These are phyloP conservation scores for Buathra laborator DNA, from an alignment of 2,888 invertebrate genomes.

Conservation along the genomic window DNA sequence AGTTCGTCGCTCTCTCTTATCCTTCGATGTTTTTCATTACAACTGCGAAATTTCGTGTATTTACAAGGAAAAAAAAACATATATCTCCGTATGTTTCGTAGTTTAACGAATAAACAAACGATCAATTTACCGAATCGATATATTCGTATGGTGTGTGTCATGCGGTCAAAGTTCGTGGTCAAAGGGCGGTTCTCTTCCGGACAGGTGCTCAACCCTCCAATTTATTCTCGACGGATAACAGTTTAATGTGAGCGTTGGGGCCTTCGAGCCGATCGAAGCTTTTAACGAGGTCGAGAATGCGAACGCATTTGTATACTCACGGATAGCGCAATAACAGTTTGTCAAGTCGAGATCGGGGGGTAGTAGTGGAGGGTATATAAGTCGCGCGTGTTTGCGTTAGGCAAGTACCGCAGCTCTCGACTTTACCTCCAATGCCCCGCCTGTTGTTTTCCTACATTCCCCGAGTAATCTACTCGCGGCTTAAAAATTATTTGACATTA, in stretches of 20 bases:
- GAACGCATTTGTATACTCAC: constrained; percentile 43
- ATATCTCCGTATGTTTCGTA: background rate
- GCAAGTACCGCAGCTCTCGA: background rate
- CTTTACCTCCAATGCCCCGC: background rate
- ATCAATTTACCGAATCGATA: background rate
- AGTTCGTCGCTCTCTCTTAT: background rate
- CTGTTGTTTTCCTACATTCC: background rate
- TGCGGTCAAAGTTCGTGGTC: constrained; percentile 22
- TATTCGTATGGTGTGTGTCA: constrained; percentile 11
- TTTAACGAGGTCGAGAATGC: constrained; percentile 55
- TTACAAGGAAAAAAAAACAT: background rate
- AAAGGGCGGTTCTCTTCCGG: constrained; percentile 8
- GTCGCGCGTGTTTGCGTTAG: constrained; percentile 18
- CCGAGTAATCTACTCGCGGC: constrained; percentile 2
- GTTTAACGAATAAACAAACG: constrained; percentile 8
- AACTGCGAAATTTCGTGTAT: background rate
- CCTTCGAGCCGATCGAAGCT: constrained; percentile 19
- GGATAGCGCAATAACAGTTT: constrained; percentile 47
- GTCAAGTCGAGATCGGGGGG: background rate
- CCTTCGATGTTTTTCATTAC: background rate
- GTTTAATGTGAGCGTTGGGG: constrained; percentile 13
- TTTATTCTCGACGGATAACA: constrained; percentile 39
- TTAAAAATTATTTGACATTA: background rate
- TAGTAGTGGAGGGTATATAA: constrained; percentile 13
- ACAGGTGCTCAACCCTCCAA: constrained; percentile 4